A percentile compares a stretch with the other conserved stretches of the same genome.
Conservation (phyloP, 2,113 vertebrate species). For the Hypanus sabinus region DNA sequence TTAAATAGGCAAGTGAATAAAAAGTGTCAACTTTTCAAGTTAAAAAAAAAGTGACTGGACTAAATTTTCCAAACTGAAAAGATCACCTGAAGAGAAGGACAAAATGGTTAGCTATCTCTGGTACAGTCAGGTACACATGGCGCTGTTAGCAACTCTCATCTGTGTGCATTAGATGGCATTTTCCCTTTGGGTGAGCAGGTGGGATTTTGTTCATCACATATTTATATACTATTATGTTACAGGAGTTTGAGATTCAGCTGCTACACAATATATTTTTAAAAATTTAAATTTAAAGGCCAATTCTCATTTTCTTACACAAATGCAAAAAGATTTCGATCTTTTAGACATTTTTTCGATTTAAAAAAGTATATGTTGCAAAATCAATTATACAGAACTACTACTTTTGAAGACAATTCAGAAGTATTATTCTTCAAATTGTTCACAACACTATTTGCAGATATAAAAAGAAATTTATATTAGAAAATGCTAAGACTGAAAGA, state of each 20-base stretch:
- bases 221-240: constrained; percentile 4
- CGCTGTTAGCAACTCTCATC: constrained; percentile 11
- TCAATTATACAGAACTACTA: neutral
- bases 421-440: neutral
- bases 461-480: neutral
- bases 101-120: constrained; percentile 8
- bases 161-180: constrained; percentile 14
- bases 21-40: neutral
- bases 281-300: neutral
- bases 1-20: neutral
- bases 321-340: neutral
- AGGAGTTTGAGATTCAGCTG: neutral
- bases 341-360: neutral
- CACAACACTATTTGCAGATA: neutral
- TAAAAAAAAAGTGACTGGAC: neutral
- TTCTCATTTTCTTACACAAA: neutral
- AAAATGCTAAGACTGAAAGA: neutral
- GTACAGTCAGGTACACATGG: neutral
- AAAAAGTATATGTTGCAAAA: neutral
- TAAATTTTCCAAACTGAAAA: neutral
- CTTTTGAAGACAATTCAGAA: neutral
- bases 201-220: neutral
- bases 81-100: neutral
- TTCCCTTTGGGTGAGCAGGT: constrained; percentile 18
- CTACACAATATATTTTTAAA: neutral